phyloP scores from a whole-genome alignment of 2,888 invertebrate species.

The Apamea crenata region DNA sequence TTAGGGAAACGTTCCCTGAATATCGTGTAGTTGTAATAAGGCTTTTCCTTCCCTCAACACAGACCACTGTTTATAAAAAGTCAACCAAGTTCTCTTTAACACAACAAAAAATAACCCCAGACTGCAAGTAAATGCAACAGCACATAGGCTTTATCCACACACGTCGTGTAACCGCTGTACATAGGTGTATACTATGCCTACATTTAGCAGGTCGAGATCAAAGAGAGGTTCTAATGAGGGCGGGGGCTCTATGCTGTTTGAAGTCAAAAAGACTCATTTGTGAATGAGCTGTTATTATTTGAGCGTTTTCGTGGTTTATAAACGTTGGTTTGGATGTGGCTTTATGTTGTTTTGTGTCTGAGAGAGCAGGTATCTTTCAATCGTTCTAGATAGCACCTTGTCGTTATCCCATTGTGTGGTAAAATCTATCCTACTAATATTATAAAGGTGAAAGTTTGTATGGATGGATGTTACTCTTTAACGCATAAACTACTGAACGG shows the following conservation, averaged over 20 bases:
- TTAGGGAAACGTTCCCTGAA: background rate
- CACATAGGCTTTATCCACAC: conserved; percentile 21
- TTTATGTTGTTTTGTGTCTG: background rate
- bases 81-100: conserved; percentile 1
- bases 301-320: conserved; percentile 34
- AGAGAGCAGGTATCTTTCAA: background rate
- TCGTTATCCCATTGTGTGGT: too few relatives aligned
- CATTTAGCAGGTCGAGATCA: conserved; percentile 60
- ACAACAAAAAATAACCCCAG: conserved; percentile 4
- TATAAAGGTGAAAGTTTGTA: background rate
- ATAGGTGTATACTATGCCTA: background rate
- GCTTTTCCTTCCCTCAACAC: background rate
- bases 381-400: too few relatives aligned
- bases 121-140: conserved; percentile 35
- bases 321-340: background rate
- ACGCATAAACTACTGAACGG: background rate
- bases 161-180: conserved; percentile 1
- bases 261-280: conserved; percentile 49
- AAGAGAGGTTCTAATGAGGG: conserved; percentile 61
- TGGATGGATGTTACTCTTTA: too few relatives aligned
- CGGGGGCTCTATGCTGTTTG: conserved; percentile 46
- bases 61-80: conserved; percentile 4
- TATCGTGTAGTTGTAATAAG: background rate
- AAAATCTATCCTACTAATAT: too few relatives aligned
- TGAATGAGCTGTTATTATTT: conserved; percentile 47